Base-by-base conservation (phyloP, 1,140 invertebrate species). In the Anoplophora glabripennis region DNA sequence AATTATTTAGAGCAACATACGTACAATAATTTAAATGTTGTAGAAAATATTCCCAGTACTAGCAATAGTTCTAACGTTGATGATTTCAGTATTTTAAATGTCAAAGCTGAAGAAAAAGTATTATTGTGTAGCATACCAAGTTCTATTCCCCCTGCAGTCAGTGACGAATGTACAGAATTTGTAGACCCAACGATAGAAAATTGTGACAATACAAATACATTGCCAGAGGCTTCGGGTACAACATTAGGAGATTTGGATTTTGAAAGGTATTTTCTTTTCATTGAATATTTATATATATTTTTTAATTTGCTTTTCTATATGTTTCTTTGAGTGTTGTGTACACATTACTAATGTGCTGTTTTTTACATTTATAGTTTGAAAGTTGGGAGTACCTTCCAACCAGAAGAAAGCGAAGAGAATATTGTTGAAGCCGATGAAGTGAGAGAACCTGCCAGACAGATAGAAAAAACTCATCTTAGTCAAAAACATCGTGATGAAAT, bases 401-500 rank as follows among this genome's bases (percentile, higher is more conserved):
- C 60, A 70, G 64, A 68, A 59, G 56, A 47, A 38, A 55, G 35
- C 18, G 47, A 59, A 38, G 65, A 63, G 17, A 72, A 77, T 68
- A 69, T 74, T 37, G 51, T 71, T 34, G 65, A 73, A 7, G 14
- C 47, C 45, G 28, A 48, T 44, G 45, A 42, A 41, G 18, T 55
- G 17, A 61, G 65, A 61, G 28, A 37, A 36, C 12, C 15, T 52
- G 45, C 41, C 62, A 51, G 58, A 55, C 17, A 21, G 48, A 63
- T 3, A 38, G 70, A 49, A 69, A 71, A 62, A 77, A 76, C 59
- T 70, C 72, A 57, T 73, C 73, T 62, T 61, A 71, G 78, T 54
- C 67, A 74, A 49, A 53, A 73, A 53, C 72, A 70, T 14, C 76
- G 76, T 59, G 71, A 82, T 58, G 71, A 76, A 53, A 75, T 79